Conservation (phyloP, 2,113 vertebrate genomes). For the Otocyon megalotis region DNA sequence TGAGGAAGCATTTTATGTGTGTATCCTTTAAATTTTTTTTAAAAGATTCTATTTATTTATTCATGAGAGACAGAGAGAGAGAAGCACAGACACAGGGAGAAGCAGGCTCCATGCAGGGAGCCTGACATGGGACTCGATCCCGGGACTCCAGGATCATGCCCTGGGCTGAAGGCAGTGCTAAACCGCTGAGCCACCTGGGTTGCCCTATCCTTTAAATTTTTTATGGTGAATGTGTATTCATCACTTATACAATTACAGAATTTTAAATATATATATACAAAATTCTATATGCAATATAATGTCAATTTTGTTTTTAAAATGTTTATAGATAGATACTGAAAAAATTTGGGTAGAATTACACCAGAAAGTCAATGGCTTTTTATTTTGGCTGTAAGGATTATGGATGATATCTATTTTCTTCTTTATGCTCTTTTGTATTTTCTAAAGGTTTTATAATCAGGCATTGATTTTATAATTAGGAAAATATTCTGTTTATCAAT, state of each 20-base stretch:
- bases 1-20: not conserved
- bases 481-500: not conserved
- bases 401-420: not conserved
- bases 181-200: too few relatives aligned
- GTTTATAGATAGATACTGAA: not conserved
- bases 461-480: not conserved
- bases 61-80: too few relatives aligned
- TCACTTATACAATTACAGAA: not conserved
- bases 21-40: not conserved
- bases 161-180: too few relatives aligned
- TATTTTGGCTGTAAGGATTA: constrained; percentile 14
- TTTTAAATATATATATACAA: not conserved
- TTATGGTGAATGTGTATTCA: not conserved
- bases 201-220: not conserved
- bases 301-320: not conserved
- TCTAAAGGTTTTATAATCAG: not conserved
- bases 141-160: too few relatives aligned
- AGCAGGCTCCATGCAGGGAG: too few relatives aligned
- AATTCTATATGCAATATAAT: not conserved
- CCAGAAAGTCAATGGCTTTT: not conserved
- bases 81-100: too few relatives aligned
- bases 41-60: too few relatives aligned
- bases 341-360: constrained; percentile 8
- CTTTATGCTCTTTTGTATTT: not conserved
- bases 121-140: too few relatives aligned